Base-by-base conservation (phyloP, 2,113 vertebrate genomes). In the Pedetes capensis region DNA sequence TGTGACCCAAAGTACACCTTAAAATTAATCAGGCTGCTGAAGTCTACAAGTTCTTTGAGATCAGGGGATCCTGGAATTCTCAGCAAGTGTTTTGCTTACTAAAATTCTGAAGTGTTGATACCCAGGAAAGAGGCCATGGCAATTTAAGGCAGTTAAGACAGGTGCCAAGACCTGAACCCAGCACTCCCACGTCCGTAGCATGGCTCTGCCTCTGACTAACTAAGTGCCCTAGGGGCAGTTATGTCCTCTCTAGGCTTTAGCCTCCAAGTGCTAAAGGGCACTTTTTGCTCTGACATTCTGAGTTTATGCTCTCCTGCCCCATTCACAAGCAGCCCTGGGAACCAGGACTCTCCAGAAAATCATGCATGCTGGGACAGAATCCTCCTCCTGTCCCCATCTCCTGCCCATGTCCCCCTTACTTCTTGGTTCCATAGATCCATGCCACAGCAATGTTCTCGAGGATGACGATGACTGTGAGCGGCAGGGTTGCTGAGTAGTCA, bases 401-500 rank as follows among this genome's bases (percentile, higher is more conserved):
- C 12, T 47, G 61, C 47, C 57, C 29, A 4, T 0, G 8, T 14
- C 49, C 79, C 53, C 57, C 97, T 98, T 98, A 99, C 99, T 99
- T 99, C 97, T 99, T 99, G 32, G 99, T 99, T 94, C 99, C 99
- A 0, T 99, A 99, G 97, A 99, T 99, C 99, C 99, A 99, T 92
- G 99, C 99, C 92, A 99, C 99, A 0, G 99, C 99, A 12, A 99
- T 98, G 98, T 99, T 99, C 98, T 99, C 99, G 88, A 99, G 98
- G 97, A 99, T 99, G 94, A 99, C 99, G 69, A 99, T 99, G 10
- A 99, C 98, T 0, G 99, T 99, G 97, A 99, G 99, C 0, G 99
- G 99, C 97, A 99, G 96, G 3, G 99, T 99, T 81, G 99, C 99
- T 0, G 99, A 99, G 96, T 99, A 99, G 97, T 99, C 99, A 0